Conservation (phyloP, 2,888 invertebrate genomes). For the Diloba caeruleocephala region DNA sequence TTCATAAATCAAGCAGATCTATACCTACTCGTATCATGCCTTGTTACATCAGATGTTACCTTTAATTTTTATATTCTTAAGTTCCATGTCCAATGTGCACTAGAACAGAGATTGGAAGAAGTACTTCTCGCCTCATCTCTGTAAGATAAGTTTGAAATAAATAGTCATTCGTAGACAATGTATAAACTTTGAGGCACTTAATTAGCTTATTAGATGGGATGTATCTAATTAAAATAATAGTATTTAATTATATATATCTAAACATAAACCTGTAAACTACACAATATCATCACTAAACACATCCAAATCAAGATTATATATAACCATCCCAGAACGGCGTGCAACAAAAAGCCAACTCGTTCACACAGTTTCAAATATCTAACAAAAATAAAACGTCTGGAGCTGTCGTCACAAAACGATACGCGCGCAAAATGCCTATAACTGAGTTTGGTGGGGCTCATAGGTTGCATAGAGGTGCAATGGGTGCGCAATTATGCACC, state of each 20-base stretch:
- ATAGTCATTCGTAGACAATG: no score
- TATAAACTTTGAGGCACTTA: no score
- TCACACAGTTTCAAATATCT: constrained; percentile 37
- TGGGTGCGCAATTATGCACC: constrained; percentile 74
- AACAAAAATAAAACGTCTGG: constrained; percentile 42
- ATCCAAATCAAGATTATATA: constrained; percentile 12
- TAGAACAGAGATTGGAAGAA: no score
- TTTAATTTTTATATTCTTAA: no score
- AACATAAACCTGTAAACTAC: not conserved
- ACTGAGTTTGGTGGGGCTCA: constrained; percentile 65
- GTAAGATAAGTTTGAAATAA: no score
- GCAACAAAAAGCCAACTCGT: constrained; percentile 32
- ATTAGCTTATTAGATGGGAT: no score
- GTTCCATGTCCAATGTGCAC: no score
- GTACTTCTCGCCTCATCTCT: no score
- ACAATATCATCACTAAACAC: not conserved
- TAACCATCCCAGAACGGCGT: constrained; percentile 13
- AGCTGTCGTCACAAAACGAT: constrained; percentile 53
- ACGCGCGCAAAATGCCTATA: constrained; percentile 69
- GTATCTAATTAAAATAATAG: no score
- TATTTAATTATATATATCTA: not conserved
- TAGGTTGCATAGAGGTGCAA: constrained; percentile 69
- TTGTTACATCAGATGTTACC: no score
- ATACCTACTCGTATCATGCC: no score
- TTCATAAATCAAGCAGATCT: constrained; percentile 32